Percentiles rank a stretch among this genome's conserved stretches.
These are phyloP conservation scores for Chaetops frenatus DNA, from an alignment of 2,113 vertebrate genomes.

Conservation along the genomic window DNA sequence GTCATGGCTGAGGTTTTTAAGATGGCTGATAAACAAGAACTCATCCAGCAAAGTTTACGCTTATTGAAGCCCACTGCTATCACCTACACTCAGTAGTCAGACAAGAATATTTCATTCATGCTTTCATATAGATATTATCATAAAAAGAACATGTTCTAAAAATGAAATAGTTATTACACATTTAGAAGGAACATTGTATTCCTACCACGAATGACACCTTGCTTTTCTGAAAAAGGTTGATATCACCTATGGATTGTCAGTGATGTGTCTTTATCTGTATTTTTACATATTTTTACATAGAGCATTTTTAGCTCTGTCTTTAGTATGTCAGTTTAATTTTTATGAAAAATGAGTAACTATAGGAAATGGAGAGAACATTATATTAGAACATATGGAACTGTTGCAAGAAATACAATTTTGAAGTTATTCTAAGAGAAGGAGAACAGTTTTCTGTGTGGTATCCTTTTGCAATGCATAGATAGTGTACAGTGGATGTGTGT, in stretches of 20 bases:
- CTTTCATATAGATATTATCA: not conserved
- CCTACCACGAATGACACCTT: not conserved
- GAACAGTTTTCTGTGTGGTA: not conserved
- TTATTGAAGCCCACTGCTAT: not conserved
- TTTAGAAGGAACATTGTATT: not conserved
- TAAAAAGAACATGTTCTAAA: not conserved
- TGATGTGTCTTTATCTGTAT: not conserved
- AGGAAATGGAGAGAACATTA: not conserved
- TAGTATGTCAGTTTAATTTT: not conserved
- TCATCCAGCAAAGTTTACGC: not conserved
- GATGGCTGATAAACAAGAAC: not conserved
- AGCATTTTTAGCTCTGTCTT: not conserved
- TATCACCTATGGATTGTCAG: not conserved
- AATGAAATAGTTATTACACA: not conserved
- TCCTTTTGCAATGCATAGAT: not conserved
- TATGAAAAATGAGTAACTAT: not conserved
- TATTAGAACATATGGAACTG: not conserved
- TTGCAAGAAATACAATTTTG: not conserved
- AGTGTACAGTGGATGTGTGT: not conserved
- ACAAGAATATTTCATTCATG: not conserved
- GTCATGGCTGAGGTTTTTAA: not conserved
- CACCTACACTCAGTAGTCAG: accelerated
- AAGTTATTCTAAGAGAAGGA: not conserved
- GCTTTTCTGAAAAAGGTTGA: not conserved
- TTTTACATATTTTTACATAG: too few species aligned